Evolutionary conservation across 1,140 invertebrate genomes (phyloP).

Genomic region (Macrostomum lignano): DNA sequence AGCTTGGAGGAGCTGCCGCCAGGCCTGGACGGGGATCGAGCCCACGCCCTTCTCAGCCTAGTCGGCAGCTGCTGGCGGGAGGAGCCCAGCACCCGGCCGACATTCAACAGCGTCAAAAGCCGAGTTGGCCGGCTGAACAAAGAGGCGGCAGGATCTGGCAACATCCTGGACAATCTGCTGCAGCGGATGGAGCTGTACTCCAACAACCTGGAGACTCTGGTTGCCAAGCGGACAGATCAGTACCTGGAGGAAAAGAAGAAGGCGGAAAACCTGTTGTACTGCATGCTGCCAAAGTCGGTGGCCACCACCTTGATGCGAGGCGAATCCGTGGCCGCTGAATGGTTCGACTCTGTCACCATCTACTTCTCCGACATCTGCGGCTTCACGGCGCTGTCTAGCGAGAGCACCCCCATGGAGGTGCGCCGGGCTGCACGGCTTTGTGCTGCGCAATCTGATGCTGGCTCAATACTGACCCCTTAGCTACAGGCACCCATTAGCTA

Average conservation of each 20-base stretch:
- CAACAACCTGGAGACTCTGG: constrained; percentile 71
- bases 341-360: constrained; percentile 59
- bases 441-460: too few relatives aligned
- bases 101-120: too few relatives aligned
- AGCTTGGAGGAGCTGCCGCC: too few relatives aligned
- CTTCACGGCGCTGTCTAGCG: constrained; percentile 65
- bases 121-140: too few relatives aligned
- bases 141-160: too few relatives aligned
- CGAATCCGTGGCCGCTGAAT: constrained; percentile 61
- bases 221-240: constrained; percentile 72
- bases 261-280: constrained; percentile 76
- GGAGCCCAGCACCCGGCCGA: too few relatives aligned
- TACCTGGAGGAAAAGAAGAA: constrained; percentile 84
- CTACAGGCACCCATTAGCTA: too few relatives aligned
- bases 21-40: too few relatives aligned
- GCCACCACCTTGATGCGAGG: constrained; percentile 60
- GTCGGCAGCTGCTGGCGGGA: too few relatives aligned
- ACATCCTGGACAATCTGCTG: constrained; percentile 73
- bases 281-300: constrained; percentile 62
- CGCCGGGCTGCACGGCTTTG: not conserved
- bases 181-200: constrained; percentile 91
- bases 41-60: too few relatives aligned
- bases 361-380: constrained; percentile 81
- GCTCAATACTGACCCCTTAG: too few relatives aligned
- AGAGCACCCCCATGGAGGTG: constrained; percentile 30